Percentiles rank a stretch among this genome's conserved stretches.
Conservation (phyloP, 2,888 invertebrate species). For the Agriopis marginaria region DNA sequence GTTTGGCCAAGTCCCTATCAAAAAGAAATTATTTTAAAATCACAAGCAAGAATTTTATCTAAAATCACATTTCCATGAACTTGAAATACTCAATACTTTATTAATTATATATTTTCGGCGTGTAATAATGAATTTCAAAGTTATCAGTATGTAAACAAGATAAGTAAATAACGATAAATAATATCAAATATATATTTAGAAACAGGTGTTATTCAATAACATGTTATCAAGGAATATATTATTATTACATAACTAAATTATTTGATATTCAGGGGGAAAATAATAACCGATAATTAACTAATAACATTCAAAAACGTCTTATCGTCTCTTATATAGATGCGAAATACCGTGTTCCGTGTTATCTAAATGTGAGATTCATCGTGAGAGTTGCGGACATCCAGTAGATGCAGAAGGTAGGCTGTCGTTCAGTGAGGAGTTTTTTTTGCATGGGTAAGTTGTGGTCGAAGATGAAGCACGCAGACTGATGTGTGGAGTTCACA, state of each 20-base stretch:
- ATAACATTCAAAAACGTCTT: slow-evolving; percentile 2
- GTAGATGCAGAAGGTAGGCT: neutral
- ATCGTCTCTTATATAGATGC: neutral
- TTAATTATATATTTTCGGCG: too few relatives aligned
- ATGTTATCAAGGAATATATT: slow-evolving; percentile 1
- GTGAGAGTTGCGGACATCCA: too few relatives aligned
- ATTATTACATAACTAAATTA: neutral
- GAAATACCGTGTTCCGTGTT: neutral
- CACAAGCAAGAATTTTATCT: too few relatives aligned
- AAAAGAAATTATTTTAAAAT: too few relatives aligned
- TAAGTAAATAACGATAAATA: neutral
- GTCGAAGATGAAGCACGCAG: too few relatives aligned
- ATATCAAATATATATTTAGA: neutral
- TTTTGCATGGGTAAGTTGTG: too few relatives aligned
- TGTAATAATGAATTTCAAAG: too few relatives aligned
- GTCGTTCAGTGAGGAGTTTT: too few relatives aligned
- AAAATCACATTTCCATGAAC: too few relatives aligned
- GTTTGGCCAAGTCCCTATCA: too few relatives aligned
- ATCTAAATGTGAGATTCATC: neutral
- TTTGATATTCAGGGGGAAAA: neutral
- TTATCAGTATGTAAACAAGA: neutral
- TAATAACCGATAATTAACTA: neutral
- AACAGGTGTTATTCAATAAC: neutral
- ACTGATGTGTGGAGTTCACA: neutral
- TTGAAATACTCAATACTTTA: too few relatives aligned